Percentiles rank a stretch among this genome's conserved stretches.
Evolutionary conservation across 2,888 invertebrate species (phyloP).

Genomic region (Dynastes grantii): DNA sequence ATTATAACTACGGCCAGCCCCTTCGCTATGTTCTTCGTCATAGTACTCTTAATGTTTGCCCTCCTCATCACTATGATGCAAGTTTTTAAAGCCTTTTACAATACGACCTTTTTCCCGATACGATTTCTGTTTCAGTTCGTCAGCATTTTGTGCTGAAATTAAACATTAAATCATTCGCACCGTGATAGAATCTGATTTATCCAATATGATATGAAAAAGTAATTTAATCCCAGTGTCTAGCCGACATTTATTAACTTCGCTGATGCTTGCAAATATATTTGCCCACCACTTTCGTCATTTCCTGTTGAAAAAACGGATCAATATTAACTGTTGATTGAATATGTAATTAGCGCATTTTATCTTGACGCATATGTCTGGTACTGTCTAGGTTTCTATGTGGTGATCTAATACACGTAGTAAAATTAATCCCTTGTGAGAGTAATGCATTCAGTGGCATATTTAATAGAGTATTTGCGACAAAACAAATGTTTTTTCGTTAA

Average conservation of each 20-base stretch:
- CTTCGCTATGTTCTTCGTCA: constrained; percentile 78
- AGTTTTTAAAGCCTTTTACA: constrained; percentile 78
- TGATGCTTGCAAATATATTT: neutral
- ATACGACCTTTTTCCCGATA: constrained; percentile 78
- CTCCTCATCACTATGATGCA: constrained; percentile 79
- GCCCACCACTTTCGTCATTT: neutral
- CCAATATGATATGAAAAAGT: constrained; percentile 9
- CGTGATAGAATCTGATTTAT: constrained; percentile 51
- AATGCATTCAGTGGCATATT: too few relatives aligned
- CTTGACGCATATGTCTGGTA: too few relatives aligned
- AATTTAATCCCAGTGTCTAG: neutral
- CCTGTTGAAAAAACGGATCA: too few relatives aligned
- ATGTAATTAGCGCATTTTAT: too few relatives aligned
- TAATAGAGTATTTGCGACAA: too few relatives aligned
- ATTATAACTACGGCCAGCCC: constrained; percentile 74
- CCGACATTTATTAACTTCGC: neutral
- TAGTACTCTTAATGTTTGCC: constrained; percentile 78
- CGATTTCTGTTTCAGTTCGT: constrained; percentile 73
- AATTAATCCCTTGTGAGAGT: too few relatives aligned
- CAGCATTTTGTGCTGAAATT: constrained; percentile 71
- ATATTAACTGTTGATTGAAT: too few relatives aligned
- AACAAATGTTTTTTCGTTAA: too few relatives aligned
- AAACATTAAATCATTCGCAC: neutral
- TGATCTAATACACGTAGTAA: too few relatives aligned
- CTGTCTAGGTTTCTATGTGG: too few relatives aligned